Evolutionary conservation across 2,888 invertebrate genomes (phyloP), one percentile per base, ranked within the genome.

Genomic region (Yponomeuta evonymella): DNA sequence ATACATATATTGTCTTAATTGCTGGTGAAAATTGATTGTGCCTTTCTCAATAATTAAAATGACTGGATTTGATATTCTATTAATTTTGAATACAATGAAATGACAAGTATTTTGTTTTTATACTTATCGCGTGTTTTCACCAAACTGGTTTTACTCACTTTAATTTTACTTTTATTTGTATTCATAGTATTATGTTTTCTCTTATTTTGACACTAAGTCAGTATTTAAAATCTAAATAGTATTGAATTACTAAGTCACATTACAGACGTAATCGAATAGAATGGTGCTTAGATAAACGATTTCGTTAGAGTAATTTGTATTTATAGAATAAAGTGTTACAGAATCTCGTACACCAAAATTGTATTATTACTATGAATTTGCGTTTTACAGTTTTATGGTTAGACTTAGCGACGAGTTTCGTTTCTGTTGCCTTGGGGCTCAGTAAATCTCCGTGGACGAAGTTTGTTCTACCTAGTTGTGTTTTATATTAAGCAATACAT

Each of bases 211-310:
- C 81, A 80, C 79, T 85, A 83, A 88, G 89, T 88, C 86, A 87
- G 78, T 58, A 79, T 79, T 84, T 89, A 87, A 84, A 83, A 87
- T 88, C 43, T 83, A 82, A 86, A 81, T 81, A 88, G 87, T 90
- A 89, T 89, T 88, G 83, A 87, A 84, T 66, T 82, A 86, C 86
- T 90, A 87, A 89, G 89, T 91, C 89, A 87, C 83, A 78, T 79
- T 87, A 88, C 87, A 83, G 86, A 72, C 71, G 70, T 86, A 83
- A 91, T 90, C 90, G 92, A 92, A 92, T 91, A 91, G 89, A 91
- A 90, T 90, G 92, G 92, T 92, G 92, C 92, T 92, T 92, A 90
- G 89, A 87, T 80, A 81, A 88, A 70, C 75, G 75, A 78, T 88
- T 89, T 87, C 81, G 82, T 87, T 89, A 90, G 85, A 77, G 36